Evolutionary conservation across 2,113 vertebrate species (phyloP).

Genomic region (Hypocryptadius cinnamomeus): DNA sequence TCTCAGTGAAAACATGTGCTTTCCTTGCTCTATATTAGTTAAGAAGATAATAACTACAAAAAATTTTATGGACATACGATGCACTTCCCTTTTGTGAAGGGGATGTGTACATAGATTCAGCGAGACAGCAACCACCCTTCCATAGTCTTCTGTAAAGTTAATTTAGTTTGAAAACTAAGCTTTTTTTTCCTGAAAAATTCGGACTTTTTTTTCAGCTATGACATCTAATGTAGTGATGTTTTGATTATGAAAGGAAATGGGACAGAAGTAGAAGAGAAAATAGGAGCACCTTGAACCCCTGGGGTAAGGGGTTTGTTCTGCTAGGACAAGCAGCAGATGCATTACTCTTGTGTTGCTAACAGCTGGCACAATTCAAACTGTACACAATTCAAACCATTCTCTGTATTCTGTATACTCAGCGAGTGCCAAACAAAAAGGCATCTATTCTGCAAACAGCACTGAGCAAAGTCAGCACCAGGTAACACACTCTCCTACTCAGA

Average conservation of each 20-base stretch:
- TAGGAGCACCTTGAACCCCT: background rate
- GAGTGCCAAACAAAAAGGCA: background rate
- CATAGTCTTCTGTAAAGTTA: background rate
- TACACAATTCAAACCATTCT: background rate
- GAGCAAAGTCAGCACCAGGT: background rate
- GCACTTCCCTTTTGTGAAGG: background rate
- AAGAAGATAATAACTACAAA: background rate
- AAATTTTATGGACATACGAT: background rate
- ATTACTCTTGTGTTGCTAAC: background rate
- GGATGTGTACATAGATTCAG: background rate
- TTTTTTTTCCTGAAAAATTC: background rate
- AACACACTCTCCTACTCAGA: background rate
- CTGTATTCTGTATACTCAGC: background rate
- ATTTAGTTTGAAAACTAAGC: background rate
- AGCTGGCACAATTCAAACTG: background rate
- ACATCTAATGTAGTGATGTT: background rate
- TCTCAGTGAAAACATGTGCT: background rate
- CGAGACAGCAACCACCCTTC: background rate
- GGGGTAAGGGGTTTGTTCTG: rapidly evolving
- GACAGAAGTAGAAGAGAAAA: background rate
- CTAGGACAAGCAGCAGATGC: background rate
- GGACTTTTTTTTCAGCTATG: background rate
- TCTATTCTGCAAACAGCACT: background rate
- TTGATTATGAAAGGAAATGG: background rate
- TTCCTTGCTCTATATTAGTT: background rate